phyloP scores from a whole-genome alignment of 2,888 invertebrate genomes.

The Bimastos eiseni region DNA sequence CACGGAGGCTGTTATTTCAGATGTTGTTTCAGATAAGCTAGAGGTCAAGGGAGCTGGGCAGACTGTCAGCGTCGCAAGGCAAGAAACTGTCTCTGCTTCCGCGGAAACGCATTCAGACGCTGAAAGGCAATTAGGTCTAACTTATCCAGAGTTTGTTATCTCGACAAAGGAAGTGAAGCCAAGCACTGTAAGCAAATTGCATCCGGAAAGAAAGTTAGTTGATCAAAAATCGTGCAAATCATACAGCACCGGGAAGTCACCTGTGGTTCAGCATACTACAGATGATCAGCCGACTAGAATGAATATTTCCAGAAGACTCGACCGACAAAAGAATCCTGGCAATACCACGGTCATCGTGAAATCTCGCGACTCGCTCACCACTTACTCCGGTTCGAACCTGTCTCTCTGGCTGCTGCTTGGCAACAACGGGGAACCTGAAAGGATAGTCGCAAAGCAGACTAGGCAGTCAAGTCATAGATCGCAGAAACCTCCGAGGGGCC shows the following conservation, averaged over 20 bases:
- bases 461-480: neutral
- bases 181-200: neutral
- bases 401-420: constrained; percentile 16
- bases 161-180: neutral
- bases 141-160: neutral
- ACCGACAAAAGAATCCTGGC: neutral
- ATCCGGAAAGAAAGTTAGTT: neutral
- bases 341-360: neutral
- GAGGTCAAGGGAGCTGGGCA: neutral
- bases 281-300: neutral
- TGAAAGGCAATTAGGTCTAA: too few relatives aligned
- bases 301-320: neutral
- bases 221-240: neutral
- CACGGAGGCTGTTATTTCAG: neutral
- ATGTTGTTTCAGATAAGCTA: neutral
- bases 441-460: neutral
- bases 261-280: neutral
- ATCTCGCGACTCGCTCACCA: neutral
- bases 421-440: neutral
- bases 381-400: constrained; percentile 22
- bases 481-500: neutral
- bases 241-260: neutral
- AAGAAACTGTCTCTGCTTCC: neutral
- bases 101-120: neutral
- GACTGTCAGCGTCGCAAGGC: neutral